phyloP scores from a whole-genome alignment of 2,113 vertebrate species.

The Festucalex cinctus region DNA sequence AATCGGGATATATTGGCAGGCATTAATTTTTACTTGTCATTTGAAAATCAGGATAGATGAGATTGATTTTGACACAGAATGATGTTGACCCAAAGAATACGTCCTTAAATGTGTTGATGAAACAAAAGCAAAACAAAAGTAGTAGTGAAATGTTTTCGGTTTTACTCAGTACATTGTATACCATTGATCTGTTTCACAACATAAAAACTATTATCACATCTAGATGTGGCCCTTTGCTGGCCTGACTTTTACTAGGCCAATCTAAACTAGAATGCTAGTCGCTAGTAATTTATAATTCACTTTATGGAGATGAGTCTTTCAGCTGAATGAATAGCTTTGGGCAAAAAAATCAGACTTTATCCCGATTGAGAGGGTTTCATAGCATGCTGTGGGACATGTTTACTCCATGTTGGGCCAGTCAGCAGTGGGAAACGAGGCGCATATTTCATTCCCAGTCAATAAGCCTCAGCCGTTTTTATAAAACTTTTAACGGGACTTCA shows the following conservation, averaged over 20 bases:
- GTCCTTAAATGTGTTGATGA: too few relatives aligned
- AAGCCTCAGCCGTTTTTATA: constrained; percentile 80
- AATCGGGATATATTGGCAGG: too few relatives aligned
- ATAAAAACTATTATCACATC: neutral
- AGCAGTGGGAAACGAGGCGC: constrained; percentile 62
- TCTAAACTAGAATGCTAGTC: neutral
- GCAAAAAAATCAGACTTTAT: constrained; percentile 44
- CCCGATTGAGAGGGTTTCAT: constrained; percentile 75
- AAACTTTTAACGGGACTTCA: constrained; percentile 81
- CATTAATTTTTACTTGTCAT: too few relatives aligned
- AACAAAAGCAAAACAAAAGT: too few relatives aligned
- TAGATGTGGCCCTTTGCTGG: too few relatives aligned
- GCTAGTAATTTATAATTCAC: neutral
- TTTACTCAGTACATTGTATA: neutral
- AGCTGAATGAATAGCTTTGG: constrained; percentile 69
- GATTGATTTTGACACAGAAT: too few relatives aligned
- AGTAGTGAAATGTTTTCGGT: neutral
- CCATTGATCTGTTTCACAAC: neutral
- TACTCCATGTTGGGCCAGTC: constrained; percentile 68
- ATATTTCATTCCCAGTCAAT: constrained; percentile 80
- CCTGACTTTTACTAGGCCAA: neutral
- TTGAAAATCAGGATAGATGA: too few relatives aligned
- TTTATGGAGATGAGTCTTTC: constrained; percentile 60
- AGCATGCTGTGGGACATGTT: constrained; percentile 77
- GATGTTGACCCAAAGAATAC: too few relatives aligned